Evolutionary conservation across 1,140 invertebrate genomes (phyloP), one percentile per base, ranked within the genome.

Genomic region (Temnothorax nylanderi): DNA sequence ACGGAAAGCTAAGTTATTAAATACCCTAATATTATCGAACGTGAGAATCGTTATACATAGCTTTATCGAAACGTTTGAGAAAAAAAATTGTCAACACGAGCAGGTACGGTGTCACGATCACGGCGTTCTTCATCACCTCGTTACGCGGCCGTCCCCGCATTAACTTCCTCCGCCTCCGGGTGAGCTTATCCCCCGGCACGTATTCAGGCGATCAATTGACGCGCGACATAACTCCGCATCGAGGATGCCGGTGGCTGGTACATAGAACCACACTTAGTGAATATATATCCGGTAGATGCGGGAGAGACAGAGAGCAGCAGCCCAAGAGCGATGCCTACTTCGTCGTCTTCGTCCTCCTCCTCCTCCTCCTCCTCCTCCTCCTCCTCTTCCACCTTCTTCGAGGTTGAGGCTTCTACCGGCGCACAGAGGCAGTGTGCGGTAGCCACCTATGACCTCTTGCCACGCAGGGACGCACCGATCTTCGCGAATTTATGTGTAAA

Each of bases 211-310:
- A 77, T 74, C 92, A 92, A 93, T 92, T 93, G 92, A 94, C 91
- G 90, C 90, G 89, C 89, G 90, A 93, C 92, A 94, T 92, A 94
- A 94, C 88, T 92, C 87, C 82, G 74, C 91, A 89, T 89, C 89
- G 89, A 88, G 87, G 87, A 86, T 87, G 82, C 84, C 81, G 88
- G 89, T 91, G 85, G 88, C 88, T 88, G 89, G 74, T 94, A 95
- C 94, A 94, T 82, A 93, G 92, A 94, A 94, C 89, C 88, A 94
- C 94, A 95, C 94, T 95, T 95, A 95, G 93, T 87, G 90, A 87
- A 90, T 90, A 90, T 92, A 92, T 92, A 90, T 90, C 89, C 80
- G 86, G 81, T 60, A 84, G 71, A 86, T 41, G 88, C 49, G 78
- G 62, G 49, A 86, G 85, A 87, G 82, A 77, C 32, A 65, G 56